phyloP scores from a whole-genome alignment of 2,113 vertebrate genomes.

The Lepisosteus oculatus region DNA sequence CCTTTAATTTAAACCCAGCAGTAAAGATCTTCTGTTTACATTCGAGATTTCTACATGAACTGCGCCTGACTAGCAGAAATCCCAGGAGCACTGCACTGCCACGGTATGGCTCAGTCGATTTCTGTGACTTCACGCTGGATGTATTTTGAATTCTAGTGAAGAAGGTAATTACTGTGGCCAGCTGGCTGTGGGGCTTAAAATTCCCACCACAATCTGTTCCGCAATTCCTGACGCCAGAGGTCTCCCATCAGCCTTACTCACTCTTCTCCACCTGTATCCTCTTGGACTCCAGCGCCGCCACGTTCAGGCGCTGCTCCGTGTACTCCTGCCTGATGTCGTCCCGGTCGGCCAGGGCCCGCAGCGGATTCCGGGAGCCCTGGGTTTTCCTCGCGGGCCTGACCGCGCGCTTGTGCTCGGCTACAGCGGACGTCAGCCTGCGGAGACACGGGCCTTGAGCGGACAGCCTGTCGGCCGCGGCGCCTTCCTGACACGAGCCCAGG shows the following conservation, averaged over 20 bases:
- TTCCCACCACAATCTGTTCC: no score
- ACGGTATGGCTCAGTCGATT: no score
- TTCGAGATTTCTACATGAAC: no score
- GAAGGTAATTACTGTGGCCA: neutral
- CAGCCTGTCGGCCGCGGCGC: no score
- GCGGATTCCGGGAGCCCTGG: conserved; percentile 71
- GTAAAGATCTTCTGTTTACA: no score
- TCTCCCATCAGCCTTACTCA: conserved; percentile 31
- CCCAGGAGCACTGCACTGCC: no score
- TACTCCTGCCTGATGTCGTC: conserved; percentile 68
- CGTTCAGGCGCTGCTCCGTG: conserved; percentile 52
- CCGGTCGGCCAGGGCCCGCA: conserved; percentile 67
- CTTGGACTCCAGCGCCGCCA: conserved; percentile 54
- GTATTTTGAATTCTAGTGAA: neutral
- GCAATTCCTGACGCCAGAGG: no score
- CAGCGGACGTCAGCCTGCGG: conserved; percentile 62
- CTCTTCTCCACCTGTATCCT: conserved; percentile 54
- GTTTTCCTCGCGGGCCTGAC: conserved; percentile 68
- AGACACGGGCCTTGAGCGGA: neutral
- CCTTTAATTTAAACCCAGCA: no score
- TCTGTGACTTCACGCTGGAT: no score
- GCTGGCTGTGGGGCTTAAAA: neutral
- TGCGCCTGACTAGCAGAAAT: no score
- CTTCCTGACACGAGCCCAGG: no score
- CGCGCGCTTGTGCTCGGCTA: conserved; percentile 64